These are phyloP conservation scores for Sicus ferrugineus DNA, from an alignment of 2,888 invertebrate genomes.

Conservation along the genomic window DNA sequence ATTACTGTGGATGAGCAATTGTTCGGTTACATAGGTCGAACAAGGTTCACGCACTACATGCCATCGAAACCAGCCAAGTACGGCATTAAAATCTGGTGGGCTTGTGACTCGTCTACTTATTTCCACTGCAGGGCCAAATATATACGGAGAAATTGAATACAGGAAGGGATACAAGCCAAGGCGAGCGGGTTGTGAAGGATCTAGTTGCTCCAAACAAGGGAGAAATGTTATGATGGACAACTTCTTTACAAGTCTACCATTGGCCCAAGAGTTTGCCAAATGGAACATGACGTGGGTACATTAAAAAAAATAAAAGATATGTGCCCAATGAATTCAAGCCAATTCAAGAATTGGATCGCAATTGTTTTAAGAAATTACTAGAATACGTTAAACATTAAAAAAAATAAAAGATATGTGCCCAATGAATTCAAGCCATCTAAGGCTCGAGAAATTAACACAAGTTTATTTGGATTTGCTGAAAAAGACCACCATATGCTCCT, in stretches of 20 bases:
- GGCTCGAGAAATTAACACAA: conserved; percentile 22
- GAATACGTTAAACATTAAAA: too few relatives aligned
- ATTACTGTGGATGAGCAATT: conserved; percentile 43
- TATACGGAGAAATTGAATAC: background rate
- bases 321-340: conserved; percentile 30
- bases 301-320: conserved; percentile 32
- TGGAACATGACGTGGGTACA: conserved; percentile 23
- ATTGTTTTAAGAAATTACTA: too few relatives aligned
- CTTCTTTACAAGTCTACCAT: conserved; percentile 34
- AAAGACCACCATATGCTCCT: conserved; percentile 20
- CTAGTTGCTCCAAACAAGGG: conserved; percentile 33
- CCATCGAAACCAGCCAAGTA: conserved; percentile 43
- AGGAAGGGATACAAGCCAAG: background rate
- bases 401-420: conserved; percentile 33
- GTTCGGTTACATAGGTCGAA: conserved; percentile 43
- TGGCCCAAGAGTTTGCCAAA: conserved; percentile 19
- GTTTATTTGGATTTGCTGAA: conserved; percentile 30
- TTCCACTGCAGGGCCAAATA: background rate
- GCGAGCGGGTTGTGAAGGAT: background rate
- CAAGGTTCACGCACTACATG: conserved; percentile 45
- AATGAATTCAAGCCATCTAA: conserved; percentile 29
- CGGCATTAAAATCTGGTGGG: conserved; percentile 48
- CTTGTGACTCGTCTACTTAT: conserved; percentile 38
- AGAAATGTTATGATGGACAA: conserved; percentile 36
- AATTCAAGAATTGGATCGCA: too few relatives aligned